These are phyloP conservation scores for Amyelois transitella DNA, from an alignment of 1,140 invertebrate genomes.

Conservation along the genomic window DNA sequence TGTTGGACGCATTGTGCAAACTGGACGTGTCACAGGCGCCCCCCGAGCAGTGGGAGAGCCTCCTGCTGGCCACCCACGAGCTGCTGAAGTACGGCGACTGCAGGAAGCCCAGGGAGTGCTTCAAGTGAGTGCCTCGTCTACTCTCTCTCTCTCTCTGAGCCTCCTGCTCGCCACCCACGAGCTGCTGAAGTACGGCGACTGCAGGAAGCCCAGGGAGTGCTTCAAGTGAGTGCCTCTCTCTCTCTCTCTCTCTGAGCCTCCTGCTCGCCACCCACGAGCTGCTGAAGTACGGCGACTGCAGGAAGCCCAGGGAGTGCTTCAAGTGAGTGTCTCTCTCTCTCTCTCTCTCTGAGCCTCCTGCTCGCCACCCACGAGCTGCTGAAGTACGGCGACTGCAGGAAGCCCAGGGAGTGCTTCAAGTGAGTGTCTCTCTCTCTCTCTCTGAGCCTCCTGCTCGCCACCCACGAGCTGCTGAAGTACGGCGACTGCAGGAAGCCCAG, in stretches of 20 bases:
- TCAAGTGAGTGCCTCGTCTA: conserved; percentile 49
- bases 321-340: conserved; percentile 48
- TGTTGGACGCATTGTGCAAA: conserved; percentile 56
- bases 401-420: conserved; percentile 66
- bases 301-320: conserved; percentile 60
- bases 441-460: no score
- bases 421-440: no score
- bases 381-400: conserved; percentile 64
- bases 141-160: conserved; percentile 2
- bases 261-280: conserved; percentile 62
- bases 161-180: conserved; percentile 63
- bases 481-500: conserved; percentile 55
- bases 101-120: conserved; percentile 54
- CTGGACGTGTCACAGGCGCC: conserved; percentile 47
- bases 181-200: conserved; percentile 67
- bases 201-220: conserved; percentile 58
- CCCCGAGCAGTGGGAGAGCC: conserved; percentile 48
- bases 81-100: conserved; percentile 70
- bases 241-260: conserved; percentile 48
- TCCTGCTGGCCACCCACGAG: conserved; percentile 62
- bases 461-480: no score
- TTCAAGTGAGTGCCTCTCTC: conserved; percentile 39
- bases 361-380: conserved; percentile 64
- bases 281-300: conserved; percentile 67
- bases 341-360: conserved; percentile 49